Evolutionary conservation across 2,113 vertebrate genomes (phyloP).

Genomic region (Upupa epops): DNA sequence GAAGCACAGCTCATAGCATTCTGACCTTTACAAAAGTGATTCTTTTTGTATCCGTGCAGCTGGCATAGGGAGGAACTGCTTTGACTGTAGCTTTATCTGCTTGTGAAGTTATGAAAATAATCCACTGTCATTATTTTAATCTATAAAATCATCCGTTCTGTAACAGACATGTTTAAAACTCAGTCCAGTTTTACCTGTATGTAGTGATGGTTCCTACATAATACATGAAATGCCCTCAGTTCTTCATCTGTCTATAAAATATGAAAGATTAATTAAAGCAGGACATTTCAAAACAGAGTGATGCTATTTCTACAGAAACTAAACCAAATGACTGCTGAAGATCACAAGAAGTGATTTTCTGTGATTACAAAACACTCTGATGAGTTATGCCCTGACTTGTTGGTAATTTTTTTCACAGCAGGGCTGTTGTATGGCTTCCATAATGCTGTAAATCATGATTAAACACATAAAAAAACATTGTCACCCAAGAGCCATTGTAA

Average conservation of each 20-base stretch:
- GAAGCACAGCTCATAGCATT: no score
- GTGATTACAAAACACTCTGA: constrained; percentile 13
- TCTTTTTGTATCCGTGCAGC: no score
- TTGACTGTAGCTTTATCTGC: no score
- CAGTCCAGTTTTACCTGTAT: neutral
- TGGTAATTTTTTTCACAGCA: constrained; percentile 31
- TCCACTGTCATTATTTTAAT: no score
- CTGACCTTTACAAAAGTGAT: no score
- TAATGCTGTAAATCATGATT: constrained; percentile 57
- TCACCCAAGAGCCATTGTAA: constrained; percentile 55
- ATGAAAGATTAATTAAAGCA: constrained; percentile 26
- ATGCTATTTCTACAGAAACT: neutral
- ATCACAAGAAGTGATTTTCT: constrained; percentile 23
- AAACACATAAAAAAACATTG: constrained; percentile 47
- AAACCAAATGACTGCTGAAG: neutral
- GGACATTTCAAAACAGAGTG: neutral
- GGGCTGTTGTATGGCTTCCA: constrained; percentile 17
- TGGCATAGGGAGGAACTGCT: no score
- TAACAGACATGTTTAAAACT: neutral
- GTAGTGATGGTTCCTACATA: neutral
- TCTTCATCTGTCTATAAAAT: neutral
- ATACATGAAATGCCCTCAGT: neutral
- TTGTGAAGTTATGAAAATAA: no score
- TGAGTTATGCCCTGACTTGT: constrained; percentile 36
- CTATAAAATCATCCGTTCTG: neutral